Evolutionary conservation across 2,888 invertebrate species (phyloP).

Genomic region (Pseudanteris insignis): DNA sequence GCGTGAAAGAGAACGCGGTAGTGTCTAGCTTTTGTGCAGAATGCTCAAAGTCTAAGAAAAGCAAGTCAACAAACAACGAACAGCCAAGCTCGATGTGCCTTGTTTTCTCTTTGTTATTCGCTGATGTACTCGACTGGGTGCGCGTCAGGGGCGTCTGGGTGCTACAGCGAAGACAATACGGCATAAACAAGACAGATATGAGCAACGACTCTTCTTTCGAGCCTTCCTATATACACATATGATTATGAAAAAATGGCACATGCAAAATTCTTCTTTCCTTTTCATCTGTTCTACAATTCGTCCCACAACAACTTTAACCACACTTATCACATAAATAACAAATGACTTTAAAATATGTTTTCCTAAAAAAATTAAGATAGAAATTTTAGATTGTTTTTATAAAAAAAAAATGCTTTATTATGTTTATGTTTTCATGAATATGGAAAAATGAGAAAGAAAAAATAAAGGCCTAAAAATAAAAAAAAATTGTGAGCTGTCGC

Average conservation of each 20-base stretch:
- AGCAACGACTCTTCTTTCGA: constrained; percentile 15
- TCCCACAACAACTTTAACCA: too few species aligned
- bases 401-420: constrained; percentile 10
- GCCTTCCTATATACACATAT: constrained; percentile 3
- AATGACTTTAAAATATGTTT: too few species aligned
- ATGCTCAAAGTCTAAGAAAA: constrained; percentile 31
- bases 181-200: constrained; percentile 28
- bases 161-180: constrained; percentile 20
- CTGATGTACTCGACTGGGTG: constrained; percentile 23
- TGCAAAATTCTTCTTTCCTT: neutral
- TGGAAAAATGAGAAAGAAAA: constrained; percentile 17
- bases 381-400: too few species aligned
- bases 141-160: constrained; percentile 6
- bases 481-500: constrained; percentile 26
- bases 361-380: too few species aligned
- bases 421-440: too few species aligned
- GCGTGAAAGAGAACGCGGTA: too few species aligned
- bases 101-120: constrained; percentile 34
- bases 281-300: too few species aligned
- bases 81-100: constrained; percentile 30
- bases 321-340: too few species aligned
- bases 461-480: constrained; percentile 21
- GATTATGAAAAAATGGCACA: constrained; percentile 13
- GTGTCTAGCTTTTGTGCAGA: too few species aligned
- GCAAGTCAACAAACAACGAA: constrained; percentile 30